Conservation (phyloP, 2,888 invertebrate species). For the Sialis fuliginosa region DNA sequence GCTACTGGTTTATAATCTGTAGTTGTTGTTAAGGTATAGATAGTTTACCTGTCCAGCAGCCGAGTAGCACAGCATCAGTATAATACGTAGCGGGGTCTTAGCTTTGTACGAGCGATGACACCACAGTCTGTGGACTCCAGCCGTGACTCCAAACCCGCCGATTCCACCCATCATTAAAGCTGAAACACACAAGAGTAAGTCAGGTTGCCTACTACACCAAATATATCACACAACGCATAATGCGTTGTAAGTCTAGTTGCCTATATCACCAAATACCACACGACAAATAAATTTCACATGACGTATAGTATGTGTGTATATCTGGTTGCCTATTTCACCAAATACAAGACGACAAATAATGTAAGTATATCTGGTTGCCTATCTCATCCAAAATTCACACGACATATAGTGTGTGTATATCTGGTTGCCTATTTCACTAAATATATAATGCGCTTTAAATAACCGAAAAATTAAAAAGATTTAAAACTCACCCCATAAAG, state of each 20-base stretch:
- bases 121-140: constrained; percentile 50
- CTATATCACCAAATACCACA: too few relatives aligned
- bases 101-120: constrained; percentile 50
- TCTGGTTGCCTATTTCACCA: too few relatives aligned
- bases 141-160: constrained; percentile 51
- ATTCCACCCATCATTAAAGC: constrained; percentile 33
- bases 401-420: too few relatives aligned
- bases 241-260: too few relatives aligned
- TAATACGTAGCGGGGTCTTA: constrained; percentile 35
- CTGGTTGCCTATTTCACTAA: too few relatives aligned
- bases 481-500: constrained; percentile 41
- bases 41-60: constrained; percentile 44
- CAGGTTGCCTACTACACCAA: neutral
- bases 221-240: neutral
- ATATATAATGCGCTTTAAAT: neutral
- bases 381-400: too few relatives aligned
- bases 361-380: too few relatives aligned
- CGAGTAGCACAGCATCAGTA: constrained; percentile 40
- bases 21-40: neutral
- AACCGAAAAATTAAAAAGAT: neutral
- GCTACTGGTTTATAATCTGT: too few relatives aligned
- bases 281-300: too few relatives aligned
- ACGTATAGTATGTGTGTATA: too few relatives aligned
- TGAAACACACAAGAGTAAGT: constrained; percentile 17
- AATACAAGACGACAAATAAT: too few relatives aligned